phyloP scores from a whole-genome alignment of 2,113 vertebrate genomes.

The Bungarus multicinctus region DNA sequence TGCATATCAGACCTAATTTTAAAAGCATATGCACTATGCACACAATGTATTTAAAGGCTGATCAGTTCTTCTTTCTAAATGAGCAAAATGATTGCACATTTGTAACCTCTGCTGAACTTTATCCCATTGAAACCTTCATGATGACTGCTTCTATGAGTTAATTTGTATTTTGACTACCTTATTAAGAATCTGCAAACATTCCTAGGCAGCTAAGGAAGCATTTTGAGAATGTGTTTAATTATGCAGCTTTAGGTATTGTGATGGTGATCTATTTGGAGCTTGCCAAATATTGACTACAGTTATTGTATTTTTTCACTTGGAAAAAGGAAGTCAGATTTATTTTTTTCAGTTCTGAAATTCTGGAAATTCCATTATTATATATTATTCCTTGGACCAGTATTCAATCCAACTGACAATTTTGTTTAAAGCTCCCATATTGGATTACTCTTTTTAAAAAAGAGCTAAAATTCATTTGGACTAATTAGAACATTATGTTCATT shows the following conservation, averaged over 20 bases:
- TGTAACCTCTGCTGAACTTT: conserved; percentile 11
- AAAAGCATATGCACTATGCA: not conserved
- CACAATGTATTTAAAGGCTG: conserved; percentile 24
- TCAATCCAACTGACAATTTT: not conserved
- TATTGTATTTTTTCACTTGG: conserved; percentile 20
- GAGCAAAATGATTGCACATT: conserved; percentile 8
- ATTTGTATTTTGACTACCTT: conserved; percentile 57
- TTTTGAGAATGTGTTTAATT: conserved; percentile 67
- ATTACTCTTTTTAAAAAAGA: not conserved
- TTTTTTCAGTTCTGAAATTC: conserved; percentile 6
- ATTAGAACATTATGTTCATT: not conserved
- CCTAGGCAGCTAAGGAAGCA: conserved; percentile 56
- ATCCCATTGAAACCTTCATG: conserved; percentile 33
- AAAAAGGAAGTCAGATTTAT: not conserved
- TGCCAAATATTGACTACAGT: conserved; percentile 53
- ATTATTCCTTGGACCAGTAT: not conserved
- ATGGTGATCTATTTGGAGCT: conserved; percentile 59
- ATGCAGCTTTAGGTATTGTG: conserved; percentile 62
- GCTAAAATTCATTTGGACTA: not conserved
- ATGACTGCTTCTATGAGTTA: conserved; percentile 40
- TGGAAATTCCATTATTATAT: not conserved
- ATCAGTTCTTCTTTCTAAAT: conserved; percentile 28
- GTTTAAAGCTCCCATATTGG: not conserved
- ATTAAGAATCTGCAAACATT: conserved; percentile 52
- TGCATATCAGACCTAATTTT: conserved; percentile 19